A percentile compares a stretch with the other conserved stretches of the same genome.
Conservation (phyloP, 2,797 vertebrate genomes). For the Siniperca undulata region DNA sequence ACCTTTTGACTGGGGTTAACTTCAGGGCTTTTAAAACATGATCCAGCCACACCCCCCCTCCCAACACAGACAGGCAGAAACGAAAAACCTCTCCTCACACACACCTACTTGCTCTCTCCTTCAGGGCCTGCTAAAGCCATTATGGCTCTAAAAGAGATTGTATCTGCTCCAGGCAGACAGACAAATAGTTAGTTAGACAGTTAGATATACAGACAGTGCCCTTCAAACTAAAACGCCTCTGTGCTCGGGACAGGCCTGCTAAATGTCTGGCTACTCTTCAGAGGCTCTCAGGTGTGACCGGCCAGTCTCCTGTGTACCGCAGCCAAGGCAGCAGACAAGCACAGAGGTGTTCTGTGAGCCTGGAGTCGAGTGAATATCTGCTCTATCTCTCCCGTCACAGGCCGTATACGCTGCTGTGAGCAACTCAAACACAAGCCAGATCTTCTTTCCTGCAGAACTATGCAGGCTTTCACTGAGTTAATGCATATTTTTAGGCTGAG, state of each 20-base stretch:
- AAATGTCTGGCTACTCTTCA: conserved; percentile 80
- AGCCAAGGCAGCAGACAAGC: conserved; percentile 71
- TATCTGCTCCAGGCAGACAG: conserved; percentile 77
- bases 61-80: conserved; percentile 70
- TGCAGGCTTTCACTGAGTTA: conserved; percentile 75
- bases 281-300: conserved; percentile 82
- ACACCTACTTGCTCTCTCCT: conserved; percentile 73
- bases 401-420: conserved; percentile 55
- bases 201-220: conserved; percentile 67
- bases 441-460: conserved; percentile 79
- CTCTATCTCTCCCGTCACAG: conserved; percentile 72
- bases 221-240: conserved; percentile 67
- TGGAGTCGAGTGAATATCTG: conserved; percentile 72
- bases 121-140: conserved; percentile 80
- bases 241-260: conserved; percentile 64
- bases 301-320: conserved; percentile 65
- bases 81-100: conserved; percentile 70
- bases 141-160: conserved; percentile 74
- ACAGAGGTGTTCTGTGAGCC: conserved; percentile 75
- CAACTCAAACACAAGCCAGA: conserved; percentile 74
- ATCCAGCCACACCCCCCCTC: conserved; percentile 64
- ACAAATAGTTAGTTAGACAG: conserved; percentile 73
- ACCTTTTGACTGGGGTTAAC: conserved; percentile 84
- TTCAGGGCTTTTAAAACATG: conserved; percentile 83
- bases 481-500: conserved; percentile 80